Conservation (phyloP, 2,797 vertebrate genomes). For the Brotula barbata region DNA sequence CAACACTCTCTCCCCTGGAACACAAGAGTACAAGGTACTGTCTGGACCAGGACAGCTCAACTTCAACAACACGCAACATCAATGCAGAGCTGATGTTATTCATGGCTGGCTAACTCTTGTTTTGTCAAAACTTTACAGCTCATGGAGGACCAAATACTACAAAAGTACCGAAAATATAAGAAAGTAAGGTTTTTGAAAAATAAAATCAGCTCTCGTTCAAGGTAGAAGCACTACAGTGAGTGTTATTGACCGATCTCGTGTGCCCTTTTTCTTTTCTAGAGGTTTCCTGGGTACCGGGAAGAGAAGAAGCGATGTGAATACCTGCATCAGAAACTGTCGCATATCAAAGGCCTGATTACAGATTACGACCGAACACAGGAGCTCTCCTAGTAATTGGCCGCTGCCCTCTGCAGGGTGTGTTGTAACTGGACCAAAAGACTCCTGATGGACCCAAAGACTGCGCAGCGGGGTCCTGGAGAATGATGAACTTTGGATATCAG, state of each 20-base stretch:
- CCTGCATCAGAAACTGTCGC: slow-evolving; percentile 87
- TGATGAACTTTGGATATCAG: slow-evolving; percentile 14
- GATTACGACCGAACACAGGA: slow-evolving; percentile 83
- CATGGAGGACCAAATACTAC: slow-evolving; percentile 85
- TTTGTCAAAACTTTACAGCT: slow-evolving; percentile 71
- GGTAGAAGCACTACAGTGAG: no score
- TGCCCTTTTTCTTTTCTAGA: slow-evolving; percentile 67
- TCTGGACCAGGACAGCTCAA: background rate
- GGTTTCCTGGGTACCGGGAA: slow-evolving; percentile 84
- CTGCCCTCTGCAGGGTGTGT: slow-evolving; percentile 40
- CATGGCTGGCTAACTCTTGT: slow-evolving; percentile 28
- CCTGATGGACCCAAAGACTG: slow-evolving; percentile 60
- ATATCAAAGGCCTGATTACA: slow-evolving; percentile 87
- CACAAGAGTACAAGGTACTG: slow-evolving; percentile 84
- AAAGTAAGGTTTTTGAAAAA: slow-evolving; percentile 75
- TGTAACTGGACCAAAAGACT: slow-evolving; percentile 74
- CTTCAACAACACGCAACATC: no score
- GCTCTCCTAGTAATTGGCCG: slow-evolving; percentile 63
- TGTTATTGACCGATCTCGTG: no score
- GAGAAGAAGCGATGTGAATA: slow-evolving; percentile 87
- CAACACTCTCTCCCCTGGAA: slow-evolving; percentile 82
- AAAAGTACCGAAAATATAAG: slow-evolving; percentile 86
- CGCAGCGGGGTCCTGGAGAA: slow-evolving; percentile 48
- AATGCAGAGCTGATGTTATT: background rate
- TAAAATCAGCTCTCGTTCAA: background rate